phyloP scores from a whole-genome alignment of 2,888 invertebrate genomes.

The Athripsodes cinereus region DNA sequence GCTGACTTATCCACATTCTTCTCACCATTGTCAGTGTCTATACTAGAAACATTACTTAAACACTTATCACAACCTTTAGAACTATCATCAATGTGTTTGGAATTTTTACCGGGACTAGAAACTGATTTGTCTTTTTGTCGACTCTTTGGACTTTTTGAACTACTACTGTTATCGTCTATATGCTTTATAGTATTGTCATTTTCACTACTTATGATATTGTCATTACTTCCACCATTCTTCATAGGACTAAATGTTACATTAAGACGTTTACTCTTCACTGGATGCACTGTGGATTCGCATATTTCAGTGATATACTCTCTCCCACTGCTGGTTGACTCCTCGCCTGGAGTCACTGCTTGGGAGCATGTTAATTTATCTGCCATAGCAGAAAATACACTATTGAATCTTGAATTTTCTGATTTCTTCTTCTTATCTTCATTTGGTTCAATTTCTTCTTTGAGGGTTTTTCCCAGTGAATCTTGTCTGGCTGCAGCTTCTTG shows the following conservation, averaged over 20 bases:
- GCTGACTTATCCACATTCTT: constrained; percentile 15
- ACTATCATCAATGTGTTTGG: constrained; percentile 14
- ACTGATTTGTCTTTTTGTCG: constrained; percentile 17
- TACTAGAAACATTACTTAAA: constrained; percentile 20
- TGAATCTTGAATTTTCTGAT: constrained; percentile 37
- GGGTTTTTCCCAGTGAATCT: constrained; percentile 50
- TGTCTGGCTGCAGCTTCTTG: constrained; percentile 66
- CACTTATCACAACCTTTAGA: constrained; percentile 26
- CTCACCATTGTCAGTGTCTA: constrained; percentile 15
- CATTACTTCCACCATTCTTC: constrained; percentile 41
- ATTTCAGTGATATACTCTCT: constrained; percentile 43
- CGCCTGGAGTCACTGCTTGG: constrained; percentile 41
- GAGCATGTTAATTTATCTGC: constrained; percentile 50
- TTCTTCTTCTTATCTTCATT: constrained; percentile 25
- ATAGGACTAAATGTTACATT: constrained; percentile 48
- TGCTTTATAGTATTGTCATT: constrained; percentile 33
- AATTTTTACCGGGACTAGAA: constrained; percentile 18
- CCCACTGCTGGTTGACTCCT: constrained; percentile 48
- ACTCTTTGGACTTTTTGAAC: constrained; percentile 22
- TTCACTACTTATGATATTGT: constrained; percentile 31
- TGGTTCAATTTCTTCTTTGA: constrained; percentile 22
- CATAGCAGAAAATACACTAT: constrained; percentile 49
- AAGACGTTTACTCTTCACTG: constrained; percentile 35
- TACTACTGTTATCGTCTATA: constrained; percentile 35
- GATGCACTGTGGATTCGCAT: constrained; percentile 36